Percentiles rank a stretch among this genome's conserved stretches.
Evolutionary conservation across 2,113 vertebrate species (phyloP).

Genomic region (Vulpes ferrilata): DNA sequence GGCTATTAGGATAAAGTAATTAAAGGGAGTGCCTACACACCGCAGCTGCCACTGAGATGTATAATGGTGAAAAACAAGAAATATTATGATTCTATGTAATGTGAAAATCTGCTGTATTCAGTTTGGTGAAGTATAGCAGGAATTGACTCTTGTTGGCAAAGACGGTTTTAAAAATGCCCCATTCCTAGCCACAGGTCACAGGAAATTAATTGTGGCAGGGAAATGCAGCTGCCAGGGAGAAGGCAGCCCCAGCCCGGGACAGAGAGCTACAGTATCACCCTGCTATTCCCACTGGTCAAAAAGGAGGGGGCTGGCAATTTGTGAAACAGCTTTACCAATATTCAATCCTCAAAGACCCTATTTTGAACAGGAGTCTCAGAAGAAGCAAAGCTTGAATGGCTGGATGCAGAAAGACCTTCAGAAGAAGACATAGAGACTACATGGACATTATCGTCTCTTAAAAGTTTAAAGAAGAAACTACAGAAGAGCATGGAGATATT

Average conservation of each 20-base stretch:
- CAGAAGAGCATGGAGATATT: neutral
- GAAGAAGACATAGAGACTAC: neutral
- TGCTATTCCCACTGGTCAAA: neutral
- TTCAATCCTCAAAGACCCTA: neutral
- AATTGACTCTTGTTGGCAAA: constrained; percentile 50
- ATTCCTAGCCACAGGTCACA: neutral
- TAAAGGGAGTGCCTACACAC: neutral
- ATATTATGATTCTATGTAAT: neutral
- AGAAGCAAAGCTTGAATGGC: neutral
- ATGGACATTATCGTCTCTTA: neutral
- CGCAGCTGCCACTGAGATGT: neutral
- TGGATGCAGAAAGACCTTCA: neutral
- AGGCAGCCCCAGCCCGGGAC: neutral
- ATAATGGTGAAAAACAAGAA: neutral
- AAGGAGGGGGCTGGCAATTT: neutral
- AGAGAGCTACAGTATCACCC: neutral
- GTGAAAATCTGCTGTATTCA: neutral
- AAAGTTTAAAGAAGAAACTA: neutral
- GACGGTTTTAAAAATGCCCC: constrained; percentile 46
- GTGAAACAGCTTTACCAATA: neutral
- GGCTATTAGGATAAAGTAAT: neutral
- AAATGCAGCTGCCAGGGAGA: neutral
- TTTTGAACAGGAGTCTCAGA: neutral
- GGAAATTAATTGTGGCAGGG: constrained; percentile 9
- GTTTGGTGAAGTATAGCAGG: neutral